Base-by-base conservation (phyloP, 1,140 invertebrate species). In the Formica exsecta region DNA sequence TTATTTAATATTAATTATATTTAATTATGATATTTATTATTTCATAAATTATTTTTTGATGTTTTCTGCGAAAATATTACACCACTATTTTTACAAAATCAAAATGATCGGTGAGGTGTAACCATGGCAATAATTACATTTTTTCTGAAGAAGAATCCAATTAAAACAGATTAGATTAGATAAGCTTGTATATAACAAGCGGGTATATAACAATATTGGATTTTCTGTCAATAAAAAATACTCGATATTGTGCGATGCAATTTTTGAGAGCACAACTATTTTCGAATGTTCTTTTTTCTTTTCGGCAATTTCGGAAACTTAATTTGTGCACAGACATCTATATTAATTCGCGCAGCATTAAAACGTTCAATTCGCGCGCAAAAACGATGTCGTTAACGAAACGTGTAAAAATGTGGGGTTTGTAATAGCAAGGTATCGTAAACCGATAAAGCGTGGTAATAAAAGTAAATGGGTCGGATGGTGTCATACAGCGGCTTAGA, bases 401-500 rank as follows among this genome's bases (percentile, higher is more conserved):
- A 25, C 84, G 79, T 75, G 68, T 77, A 38, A 73, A 87, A 87
- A 75, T 76, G 64, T 29, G 13, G 74, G 9, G n/a, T 83, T 77
- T 66, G 90, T 91, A 92, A 90, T 88, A 71, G 79, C 51, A 74
- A 77, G 87, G 71, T 90, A 91, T 90, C 89, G 91, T 90, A 92
- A 92, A 92, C 87, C 88, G 86, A 90, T 93, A 92, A 92, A 92
- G 19, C 66, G 68, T 65, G 70, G 77, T 89, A 90, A 92, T 92
- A 90, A 93, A 93, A 93, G 87, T 51, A 51, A 51, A 51, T 51
- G 48, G 48, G 13, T 2, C 87, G 89, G 92, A 88, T 90, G 87
- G 87, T 70, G 75, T 66, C 44, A 73, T 89, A 86, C 75, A 38
- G 86, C 62, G 74, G 66, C 71, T 85, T 87, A 68, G 81, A 90